Evolutionary conservation across 2,888 invertebrate genomes (phyloP), one percentile per base, ranked within the genome.

Genomic region (Papilio protenor): DNA sequence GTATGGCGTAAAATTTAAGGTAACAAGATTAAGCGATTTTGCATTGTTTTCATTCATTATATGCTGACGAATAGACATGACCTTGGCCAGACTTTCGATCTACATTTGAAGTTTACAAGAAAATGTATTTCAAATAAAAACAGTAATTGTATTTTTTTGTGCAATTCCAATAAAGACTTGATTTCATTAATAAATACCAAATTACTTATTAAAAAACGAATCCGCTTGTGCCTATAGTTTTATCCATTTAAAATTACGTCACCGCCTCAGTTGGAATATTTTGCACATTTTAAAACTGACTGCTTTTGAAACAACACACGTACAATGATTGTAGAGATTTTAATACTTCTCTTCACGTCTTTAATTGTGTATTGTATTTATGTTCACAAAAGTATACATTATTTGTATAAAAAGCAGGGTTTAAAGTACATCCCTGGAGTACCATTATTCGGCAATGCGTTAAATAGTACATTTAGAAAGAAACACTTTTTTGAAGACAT

Each of bases 391-490:
- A 84, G 83, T 59, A 77, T 86, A 16, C 88, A 91, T n/a, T 80
- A 83, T 0, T 84, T 84, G 55, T 92, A 89, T n/a, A 84, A 87
- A 2, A 80, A 85, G 2, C 84, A 81, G 18, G 91, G 85, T 5
- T 82, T 94, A 1, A 93, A 90, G 59, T 89, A 84, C 79, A 27
- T 88, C 0, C 87, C 90, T 0, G 91, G 91, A 0, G 69, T 88
- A 18, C 94, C 93, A 0, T 10, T 93, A 3, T 93, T 93, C 72
- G 94, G 94, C 0, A 93, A 94, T 70, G 78, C 81, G 0, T 76
- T 87, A 0, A 76, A 80, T 0, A 86, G 87, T 64, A 86, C 86
- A 0, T 83, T 91, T 4, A 11, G 82, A 40, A 89, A 78, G 73
- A 83, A 77, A 10, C 93, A 94, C 81, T 33, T 87, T 1, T 10